Base-by-base conservation (phyloP, 2,888 invertebrate species). In the Cryptosula pallasiana region DNA sequence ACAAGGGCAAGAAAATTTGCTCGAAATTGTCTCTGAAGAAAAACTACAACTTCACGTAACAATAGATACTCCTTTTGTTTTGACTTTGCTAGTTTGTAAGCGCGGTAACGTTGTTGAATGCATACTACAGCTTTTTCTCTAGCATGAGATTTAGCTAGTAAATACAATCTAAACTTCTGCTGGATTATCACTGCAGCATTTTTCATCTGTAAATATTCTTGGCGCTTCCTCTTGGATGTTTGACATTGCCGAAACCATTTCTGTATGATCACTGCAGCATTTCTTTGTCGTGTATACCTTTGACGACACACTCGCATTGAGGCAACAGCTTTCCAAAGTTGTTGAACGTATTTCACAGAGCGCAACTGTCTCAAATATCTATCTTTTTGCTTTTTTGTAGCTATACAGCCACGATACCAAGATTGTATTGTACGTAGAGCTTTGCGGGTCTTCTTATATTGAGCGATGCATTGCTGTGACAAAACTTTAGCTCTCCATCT, bases 71-170 rank as follows among this genome's bases (percentile, higher is more conserved):
- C 55, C 1, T 70, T 54, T 72, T 73, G 75, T 27, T 72, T 34
- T 13, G 71, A 55, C 71, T 69, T 71, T 5, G 72, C 75, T 27
- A 34, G 27, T 9, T 72, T 23, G 20, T 74, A 71, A 23, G 75
- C 76, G n/a, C 77, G 75, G 71, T 74, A 75, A 20, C 71, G 54
- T 27, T 71, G 72, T 74, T 79, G 79, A 32, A 79, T 74, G 0
- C 72, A 69, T 9, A 77, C 1, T 2, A 73, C 75, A 36, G 77
- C 74, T 35, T 69, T 63, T n/a, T 5, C 5, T 20, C 45, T 45
- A 5, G 45, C 20, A 45, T 45, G 5, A 20, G 45, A 5, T 13
- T 13, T 20, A 45, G 5, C 16, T n/a, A 5, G 9, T n/a, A 25
- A 29, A 27, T 63, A 63, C 5, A 34, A 27, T 34, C 32, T 63